phyloP scores from a whole-genome alignment of 2,888 invertebrate genomes.

The Reticulitermes lucifugus region DNA sequence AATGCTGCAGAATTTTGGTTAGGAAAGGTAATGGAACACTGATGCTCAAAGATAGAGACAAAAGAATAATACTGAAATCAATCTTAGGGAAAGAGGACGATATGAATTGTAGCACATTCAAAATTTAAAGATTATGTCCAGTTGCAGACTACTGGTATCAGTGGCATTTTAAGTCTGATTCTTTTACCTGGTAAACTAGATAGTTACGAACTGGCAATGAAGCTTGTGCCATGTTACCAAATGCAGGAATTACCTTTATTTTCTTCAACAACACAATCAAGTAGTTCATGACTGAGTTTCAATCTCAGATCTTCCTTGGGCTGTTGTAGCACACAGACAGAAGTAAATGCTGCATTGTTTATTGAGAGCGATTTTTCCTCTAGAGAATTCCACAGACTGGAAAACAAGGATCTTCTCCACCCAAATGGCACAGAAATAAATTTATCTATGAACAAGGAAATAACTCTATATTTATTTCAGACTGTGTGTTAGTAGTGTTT shows the following conservation, averaged over 20 bases:
- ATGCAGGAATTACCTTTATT: neutral
- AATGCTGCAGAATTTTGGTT: neutral
- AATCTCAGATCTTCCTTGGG: neutral
- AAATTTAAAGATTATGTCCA: no score
- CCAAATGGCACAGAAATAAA: neutral
- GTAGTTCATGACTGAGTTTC: neutral
- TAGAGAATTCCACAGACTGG: neutral
- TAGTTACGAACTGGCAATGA: no score
- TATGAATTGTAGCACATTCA: neutral
- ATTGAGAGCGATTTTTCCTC: neutral
- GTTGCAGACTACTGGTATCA: no score
- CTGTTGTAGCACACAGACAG: constrained; percentile 4
- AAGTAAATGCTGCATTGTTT: neutral
- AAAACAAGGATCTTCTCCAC: neutral
- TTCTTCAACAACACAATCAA: neutral
- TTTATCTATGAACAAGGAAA: neutral
- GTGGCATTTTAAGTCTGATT: no score
- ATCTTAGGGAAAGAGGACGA: neutral
- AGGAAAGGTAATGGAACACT: neutral
- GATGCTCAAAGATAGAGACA: neutral
- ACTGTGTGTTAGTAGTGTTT: no score
- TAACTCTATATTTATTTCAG: neutral
- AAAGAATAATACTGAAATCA: neutral
- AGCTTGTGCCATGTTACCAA: no score
- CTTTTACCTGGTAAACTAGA: no score